Evolutionary conservation across 2,113 vertebrate species (phyloP).

Genomic region (human (Homo sapiens)): DNA sequence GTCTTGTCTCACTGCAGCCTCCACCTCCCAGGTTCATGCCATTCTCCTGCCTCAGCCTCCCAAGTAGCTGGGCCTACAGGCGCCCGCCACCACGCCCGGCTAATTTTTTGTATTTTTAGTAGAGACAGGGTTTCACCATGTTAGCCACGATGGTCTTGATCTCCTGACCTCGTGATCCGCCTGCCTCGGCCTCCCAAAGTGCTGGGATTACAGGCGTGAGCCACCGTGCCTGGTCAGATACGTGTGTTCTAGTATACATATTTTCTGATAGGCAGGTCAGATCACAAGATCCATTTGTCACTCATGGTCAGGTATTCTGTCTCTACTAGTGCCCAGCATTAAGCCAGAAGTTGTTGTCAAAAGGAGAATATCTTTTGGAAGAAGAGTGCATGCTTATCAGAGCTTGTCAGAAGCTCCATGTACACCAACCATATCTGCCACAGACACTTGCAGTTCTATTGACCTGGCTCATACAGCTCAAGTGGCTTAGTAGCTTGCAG

Average conservation of each 20-base stretch:
- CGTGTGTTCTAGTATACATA: neutral
- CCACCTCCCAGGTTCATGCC: no score
- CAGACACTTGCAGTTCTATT: neutral
- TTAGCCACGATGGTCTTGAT: no score
- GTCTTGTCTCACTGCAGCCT: no score
- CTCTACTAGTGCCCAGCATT: neutral
- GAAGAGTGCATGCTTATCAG: neutral
- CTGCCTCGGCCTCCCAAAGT: no score
- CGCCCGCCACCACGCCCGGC: fast-evolving
- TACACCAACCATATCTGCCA: neutral
- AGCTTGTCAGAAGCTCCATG: neutral
- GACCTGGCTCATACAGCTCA: neutral
- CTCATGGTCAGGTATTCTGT: neutral
- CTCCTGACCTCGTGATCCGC: no score
- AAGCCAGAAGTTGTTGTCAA: neutral
- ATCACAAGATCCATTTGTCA: neutral
- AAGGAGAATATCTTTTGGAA: neutral
- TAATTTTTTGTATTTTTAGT: no score
- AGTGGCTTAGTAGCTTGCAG: neutral
- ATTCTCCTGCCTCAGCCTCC: no score
- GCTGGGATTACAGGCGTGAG: no score
- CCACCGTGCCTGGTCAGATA: no score
- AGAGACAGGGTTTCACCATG: no score
- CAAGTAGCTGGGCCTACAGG: no score
- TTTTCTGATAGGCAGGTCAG: neutral